Conservation (phyloP, 2,888 invertebrate species). For the Polymixis flavicincta region DNA sequence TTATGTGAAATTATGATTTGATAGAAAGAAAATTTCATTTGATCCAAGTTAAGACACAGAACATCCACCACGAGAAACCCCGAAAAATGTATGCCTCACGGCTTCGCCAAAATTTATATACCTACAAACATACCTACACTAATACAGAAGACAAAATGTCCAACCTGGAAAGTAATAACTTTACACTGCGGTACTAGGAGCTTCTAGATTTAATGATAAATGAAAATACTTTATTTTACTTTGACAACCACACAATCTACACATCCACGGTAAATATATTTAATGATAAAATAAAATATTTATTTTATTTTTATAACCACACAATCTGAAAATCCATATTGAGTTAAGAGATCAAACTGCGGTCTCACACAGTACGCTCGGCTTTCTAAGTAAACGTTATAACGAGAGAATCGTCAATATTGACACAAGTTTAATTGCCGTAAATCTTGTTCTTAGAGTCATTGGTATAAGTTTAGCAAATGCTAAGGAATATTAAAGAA, state of each 20-base stretch:
- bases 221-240: background rate
- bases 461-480: background rate
- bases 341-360: constrained; percentile 12
- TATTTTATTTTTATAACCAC: background rate
- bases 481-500: background rate
- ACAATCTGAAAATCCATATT: background rate
- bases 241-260: background rate
- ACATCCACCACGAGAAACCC: too few species aligned
- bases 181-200: background rate
- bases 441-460: background rate
- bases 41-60: too few species aligned
- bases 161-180: background rate
- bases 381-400: background rate
- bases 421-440: background rate
- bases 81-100: too few species aligned
- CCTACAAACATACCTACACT: too few species aligned
- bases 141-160: background rate
- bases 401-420: constrained; percentile 16
- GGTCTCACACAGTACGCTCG: background rate
- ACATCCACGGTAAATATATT: background rate
- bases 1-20: too few species aligned
- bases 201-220: background rate
- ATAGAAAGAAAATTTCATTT: too few species aligned
- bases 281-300: background rate
- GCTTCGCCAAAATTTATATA: background rate